phyloP scores from a whole-genome alignment of 2,113 vertebrate species.

The Accipiter cooperii region DNA sequence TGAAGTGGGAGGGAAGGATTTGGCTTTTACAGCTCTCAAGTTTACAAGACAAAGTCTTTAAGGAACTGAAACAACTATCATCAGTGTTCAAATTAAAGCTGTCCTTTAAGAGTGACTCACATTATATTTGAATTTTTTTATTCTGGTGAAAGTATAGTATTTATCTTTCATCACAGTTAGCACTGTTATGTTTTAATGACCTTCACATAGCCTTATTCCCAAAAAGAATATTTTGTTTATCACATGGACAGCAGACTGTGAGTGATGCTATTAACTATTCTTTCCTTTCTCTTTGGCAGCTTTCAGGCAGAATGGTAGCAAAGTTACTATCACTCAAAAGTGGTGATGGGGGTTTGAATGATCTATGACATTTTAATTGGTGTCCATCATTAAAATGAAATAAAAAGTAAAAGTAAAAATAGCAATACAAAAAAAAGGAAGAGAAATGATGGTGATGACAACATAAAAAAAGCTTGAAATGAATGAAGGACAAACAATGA shows the following conservation, averaged over 20 bases:
- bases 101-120: neutral
- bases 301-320: neutral
- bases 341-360: neutral
- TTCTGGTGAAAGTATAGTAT: neutral
- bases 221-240: neutral
- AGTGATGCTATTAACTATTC: neutral
- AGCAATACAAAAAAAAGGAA: neutral
- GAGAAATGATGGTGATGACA: neutral
- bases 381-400: neutral
- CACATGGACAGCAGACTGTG: neutral
- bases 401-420: neutral
- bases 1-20: slow-evolving; percentile 10
- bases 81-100: neutral
- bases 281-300: neutral
- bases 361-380: neutral
- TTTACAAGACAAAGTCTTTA: neutral
- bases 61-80: neutral
- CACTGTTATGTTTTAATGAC: neutral
- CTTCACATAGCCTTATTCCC: neutral
- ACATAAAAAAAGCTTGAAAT: neutral
- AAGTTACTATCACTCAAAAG: neutral
- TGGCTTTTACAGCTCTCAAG: neutral
- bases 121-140: neutral
- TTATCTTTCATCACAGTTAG: neutral
- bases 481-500: neutral